Evolutionary conservation across 2,113 vertebrate species (phyloP).

Genomic region (Speoplatyrhinus poulsoni): DNA sequence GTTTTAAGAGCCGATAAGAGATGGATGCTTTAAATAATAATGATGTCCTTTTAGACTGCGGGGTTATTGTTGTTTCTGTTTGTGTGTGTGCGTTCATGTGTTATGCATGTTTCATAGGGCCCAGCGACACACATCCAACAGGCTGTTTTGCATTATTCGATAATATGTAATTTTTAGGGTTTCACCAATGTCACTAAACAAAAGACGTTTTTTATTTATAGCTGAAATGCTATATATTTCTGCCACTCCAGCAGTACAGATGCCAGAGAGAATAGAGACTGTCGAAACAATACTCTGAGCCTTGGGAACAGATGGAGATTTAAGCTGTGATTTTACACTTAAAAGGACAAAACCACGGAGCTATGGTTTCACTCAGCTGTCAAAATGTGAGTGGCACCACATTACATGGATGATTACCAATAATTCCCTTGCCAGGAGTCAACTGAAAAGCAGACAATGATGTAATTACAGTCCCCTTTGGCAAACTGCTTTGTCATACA

Average conservation of each 20-base stretch:
- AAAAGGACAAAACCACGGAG: slow-evolving; percentile 57
- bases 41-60: slow-evolving; percentile 51
- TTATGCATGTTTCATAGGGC: not conserved
- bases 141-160: not conserved
- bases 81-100: not conserved
- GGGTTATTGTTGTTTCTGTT: slow-evolving; percentile 21
- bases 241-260: not conserved
- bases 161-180: not conserved
- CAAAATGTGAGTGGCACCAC: slow-evolving; percentile 75
- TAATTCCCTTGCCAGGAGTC: slow-evolving; percentile 70
- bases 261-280: slow-evolving; percentile 18
- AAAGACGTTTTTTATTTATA: not conserved
- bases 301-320: slow-evolving; percentile 52
- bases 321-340: slow-evolving; percentile 60
- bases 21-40: slow-evolving; percentile 73
- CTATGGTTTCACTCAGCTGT: slow-evolving; percentile 73
- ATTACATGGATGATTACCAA: slow-evolving; percentile 79
- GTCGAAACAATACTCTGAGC: slow-evolving; percentile 29
- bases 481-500: slow-evolving; percentile 71
- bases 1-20: slow-evolving; percentile 64
- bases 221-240: not conserved
- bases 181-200: not conserved
- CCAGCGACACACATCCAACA: not conserved
- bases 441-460: slow-evolving; percentile 69
- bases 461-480: slow-evolving; percentile 70